A percentile compares a stretch with the other conserved stretches of the same genome.
phyloP scores from a whole-genome alignment of 2,888 invertebrate species.

The Diploptera punctata region DNA sequence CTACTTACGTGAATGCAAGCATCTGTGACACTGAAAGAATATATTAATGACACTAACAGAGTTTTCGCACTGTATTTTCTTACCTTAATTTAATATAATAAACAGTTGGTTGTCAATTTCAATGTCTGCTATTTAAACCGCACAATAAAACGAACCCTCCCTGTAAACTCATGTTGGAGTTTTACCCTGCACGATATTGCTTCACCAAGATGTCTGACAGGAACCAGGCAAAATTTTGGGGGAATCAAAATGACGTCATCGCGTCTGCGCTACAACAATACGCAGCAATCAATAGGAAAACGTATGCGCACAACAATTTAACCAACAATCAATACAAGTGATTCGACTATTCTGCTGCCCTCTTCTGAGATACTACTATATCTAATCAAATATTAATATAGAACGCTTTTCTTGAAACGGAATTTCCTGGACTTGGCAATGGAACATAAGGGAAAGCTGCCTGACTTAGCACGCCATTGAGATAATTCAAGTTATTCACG shows the following conservation, averaged over 20 bases:
- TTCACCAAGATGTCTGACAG: slow-evolving; percentile 27
- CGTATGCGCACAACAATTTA: slow-evolving; percentile 3
- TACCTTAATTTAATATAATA: no score
- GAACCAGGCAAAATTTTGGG: not conserved
- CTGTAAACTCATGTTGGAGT: slow-evolving; percentile 8
- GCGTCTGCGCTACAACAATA: slow-evolving; percentile 24
- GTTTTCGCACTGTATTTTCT: no score
- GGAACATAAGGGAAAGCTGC: no score
- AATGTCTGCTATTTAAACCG: not conserved
- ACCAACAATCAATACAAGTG: slow-evolving; percentile 32
- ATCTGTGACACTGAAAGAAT: no score
- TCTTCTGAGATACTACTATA: not conserved
- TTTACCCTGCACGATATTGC: slow-evolving; percentile 19
- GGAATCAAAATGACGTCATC: slow-evolving; percentile 24
- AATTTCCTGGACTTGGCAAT: not conserved
- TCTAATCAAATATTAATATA: not conserved
- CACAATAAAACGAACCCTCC: not conserved
- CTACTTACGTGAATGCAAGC: no score
- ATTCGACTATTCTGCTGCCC: not conserved
- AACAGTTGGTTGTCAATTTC: no score
- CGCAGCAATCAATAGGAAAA: slow-evolving; percentile 19
- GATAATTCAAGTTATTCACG: no score
- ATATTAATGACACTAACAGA: no score
- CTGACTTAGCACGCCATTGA: no score
- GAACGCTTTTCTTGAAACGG: not conserved